Percentiles rank a stretch among this genome's conserved stretches.
Evolutionary conservation across 2,888 invertebrate genomes (phyloP).

Genomic region (Tetragnatha montana): DNA sequence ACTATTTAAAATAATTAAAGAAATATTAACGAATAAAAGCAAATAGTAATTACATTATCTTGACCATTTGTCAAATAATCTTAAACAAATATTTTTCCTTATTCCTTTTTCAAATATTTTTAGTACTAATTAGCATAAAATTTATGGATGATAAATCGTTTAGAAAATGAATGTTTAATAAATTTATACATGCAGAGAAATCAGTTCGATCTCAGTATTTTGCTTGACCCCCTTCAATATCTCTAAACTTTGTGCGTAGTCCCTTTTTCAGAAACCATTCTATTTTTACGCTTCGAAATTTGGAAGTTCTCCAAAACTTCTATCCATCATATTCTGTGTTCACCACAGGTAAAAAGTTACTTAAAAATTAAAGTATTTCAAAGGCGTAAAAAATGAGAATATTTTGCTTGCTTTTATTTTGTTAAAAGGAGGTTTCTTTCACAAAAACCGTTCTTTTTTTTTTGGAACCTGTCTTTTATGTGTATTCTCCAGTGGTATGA

Average conservation of each 20-base stretch:
- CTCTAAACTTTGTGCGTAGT: not conserved
- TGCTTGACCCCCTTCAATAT: not conserved
- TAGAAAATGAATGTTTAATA: not conserved
- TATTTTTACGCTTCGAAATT: constrained; percentile 9
- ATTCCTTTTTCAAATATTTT: no score
- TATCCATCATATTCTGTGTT: constrained; percentile 32
- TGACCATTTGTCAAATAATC: no score
- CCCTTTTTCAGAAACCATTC: not conserved
- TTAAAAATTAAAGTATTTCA: constrained; percentile 61
- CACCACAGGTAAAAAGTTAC: constrained; percentile 45
- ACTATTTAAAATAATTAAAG: no score
- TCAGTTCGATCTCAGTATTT: not conserved
- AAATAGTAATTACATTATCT: no score
- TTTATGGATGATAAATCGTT: no score
- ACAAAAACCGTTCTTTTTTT: not conserved
- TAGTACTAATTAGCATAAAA: no score
- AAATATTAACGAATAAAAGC: no score
- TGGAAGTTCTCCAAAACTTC: constrained; percentile 42
- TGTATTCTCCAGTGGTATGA: constrained; percentile 38
- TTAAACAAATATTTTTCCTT: no score
- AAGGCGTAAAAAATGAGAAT: constrained; percentile 35
- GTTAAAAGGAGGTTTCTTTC: not conserved
- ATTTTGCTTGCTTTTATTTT: constrained; percentile 22
- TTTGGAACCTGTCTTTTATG: constrained; percentile 19
- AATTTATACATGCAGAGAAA: not conserved